These are phyloP conservation scores for Drosophila nr. medialis DNA, from an alignment of 2,888 invertebrate genomes.

Conservation along the genomic window DNA sequence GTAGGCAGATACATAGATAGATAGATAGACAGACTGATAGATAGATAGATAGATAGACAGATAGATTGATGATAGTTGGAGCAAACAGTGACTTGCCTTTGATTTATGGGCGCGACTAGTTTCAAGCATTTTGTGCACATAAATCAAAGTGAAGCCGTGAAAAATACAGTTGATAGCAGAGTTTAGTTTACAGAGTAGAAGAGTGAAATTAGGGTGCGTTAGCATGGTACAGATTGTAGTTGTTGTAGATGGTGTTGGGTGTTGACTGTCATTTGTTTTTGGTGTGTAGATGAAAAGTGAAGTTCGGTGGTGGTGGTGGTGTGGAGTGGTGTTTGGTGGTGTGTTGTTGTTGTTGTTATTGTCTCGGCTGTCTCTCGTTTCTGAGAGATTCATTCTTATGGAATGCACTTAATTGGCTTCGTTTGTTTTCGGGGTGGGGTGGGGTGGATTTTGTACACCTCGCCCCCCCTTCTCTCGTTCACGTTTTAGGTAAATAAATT, in stretches of 20 bases:
- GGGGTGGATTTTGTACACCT: conserved; percentile 2
- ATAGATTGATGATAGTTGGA: conserved; percentile 49
- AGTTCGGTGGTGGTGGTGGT: conserved; percentile 30
- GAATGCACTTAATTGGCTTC: conserved; percentile 69
- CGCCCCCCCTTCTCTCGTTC: conserved; percentile 57
- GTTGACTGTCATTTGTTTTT: conserved; percentile 49
- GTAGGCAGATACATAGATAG: conserved; percentile 43
- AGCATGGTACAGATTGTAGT: conserved; percentile 14
- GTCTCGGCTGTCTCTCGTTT: conserved; percentile 44
- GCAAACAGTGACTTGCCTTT: conserved; percentile 51
- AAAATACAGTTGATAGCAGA: conserved; percentile 40
- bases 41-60: conserved; percentile 29
- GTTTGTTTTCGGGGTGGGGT: neutral
- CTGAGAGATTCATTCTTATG: conserved; percentile 50
- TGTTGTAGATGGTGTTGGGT: conserved; percentile 25
- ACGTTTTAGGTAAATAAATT: conserved; percentile 82
- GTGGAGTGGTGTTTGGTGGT: conserved; percentile 42
- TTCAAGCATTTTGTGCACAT: conserved; percentile 78
- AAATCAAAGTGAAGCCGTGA: conserved; percentile 61
- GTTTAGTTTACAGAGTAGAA: conserved; percentile 24
- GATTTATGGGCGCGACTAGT: conserved; percentile 82
- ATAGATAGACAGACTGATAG: conserved; percentile 25
- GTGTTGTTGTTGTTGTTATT: conserved; percentile 29
- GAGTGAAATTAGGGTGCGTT: conserved; percentile 54
- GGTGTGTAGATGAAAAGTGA: conserved; percentile 63